Evolutionary conservation across 2,888 invertebrate species (phyloP).

Genomic region (Parochlus steinenii): DNA sequence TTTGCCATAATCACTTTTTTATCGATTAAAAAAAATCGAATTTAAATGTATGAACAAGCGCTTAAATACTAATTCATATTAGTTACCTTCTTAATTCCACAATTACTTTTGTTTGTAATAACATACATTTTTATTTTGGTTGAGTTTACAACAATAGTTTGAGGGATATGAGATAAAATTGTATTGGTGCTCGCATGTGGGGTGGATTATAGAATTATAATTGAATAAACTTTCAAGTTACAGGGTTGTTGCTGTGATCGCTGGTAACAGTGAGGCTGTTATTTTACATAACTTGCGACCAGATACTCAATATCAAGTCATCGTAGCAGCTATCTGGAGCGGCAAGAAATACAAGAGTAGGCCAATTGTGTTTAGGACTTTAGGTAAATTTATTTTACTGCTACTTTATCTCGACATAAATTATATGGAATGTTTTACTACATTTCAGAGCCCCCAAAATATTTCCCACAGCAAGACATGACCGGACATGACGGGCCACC

Average conservation of each 20-base stretch:
- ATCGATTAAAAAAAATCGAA: too few relatives aligned
- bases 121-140: too few relatives aligned
- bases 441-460: conserved; percentile 55
- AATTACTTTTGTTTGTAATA: too few relatives aligned
- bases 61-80: too few relatives aligned
- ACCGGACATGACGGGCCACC: conserved; percentile 31
- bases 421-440: not conserved
- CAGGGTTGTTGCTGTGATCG: conserved; percentile 84
- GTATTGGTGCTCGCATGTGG: conserved; percentile 1
- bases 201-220: conserved; percentile 22
- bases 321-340: conserved; percentile 68
- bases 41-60: too few relatives aligned
- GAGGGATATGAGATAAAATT: too few relatives aligned
- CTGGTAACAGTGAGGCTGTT: conserved; percentile 75
- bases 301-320: conserved; percentile 76
- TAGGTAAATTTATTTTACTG: conserved; percentile 53
- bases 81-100: too few relatives aligned
- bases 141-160: too few relatives aligned
- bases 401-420: too few relatives aligned
- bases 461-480: conserved; percentile 56
- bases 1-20: too few relatives aligned
- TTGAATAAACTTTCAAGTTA: conserved; percentile 68
- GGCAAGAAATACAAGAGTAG: conserved; percentile 71
- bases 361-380: conserved; percentile 78
- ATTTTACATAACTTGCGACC: conserved; percentile 65